These are phyloP conservation scores for Subacronicta megacephala DNA, from an alignment of 2,888 invertebrate species.

Conservation along the genomic window DNA sequence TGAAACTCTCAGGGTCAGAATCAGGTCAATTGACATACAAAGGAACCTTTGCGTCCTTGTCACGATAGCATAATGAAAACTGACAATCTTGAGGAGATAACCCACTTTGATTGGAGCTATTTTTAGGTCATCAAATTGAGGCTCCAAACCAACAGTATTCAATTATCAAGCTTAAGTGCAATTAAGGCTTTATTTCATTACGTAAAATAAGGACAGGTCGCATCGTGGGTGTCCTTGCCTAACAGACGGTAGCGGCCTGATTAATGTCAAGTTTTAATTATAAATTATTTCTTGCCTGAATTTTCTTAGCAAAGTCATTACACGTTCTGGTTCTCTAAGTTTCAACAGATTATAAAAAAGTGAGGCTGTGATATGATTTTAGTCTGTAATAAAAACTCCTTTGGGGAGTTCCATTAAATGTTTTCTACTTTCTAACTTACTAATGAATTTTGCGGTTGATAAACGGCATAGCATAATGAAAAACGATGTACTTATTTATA, in stretches of 20 bases:
- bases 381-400: too few relatives aligned
- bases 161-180: slow-evolving; percentile 40
- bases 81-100: slow-evolving; percentile 50
- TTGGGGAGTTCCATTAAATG: too few relatives aligned
- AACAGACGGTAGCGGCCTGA: slow-evolving; percentile 14
- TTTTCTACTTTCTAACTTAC: too few relatives aligned
- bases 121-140: slow-evolving; percentile 52
- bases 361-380: too few relatives aligned
- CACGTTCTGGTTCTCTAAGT: too few relatives aligned
- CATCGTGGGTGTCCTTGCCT: slow-evolving; percentile 22
- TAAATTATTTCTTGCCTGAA: not conserved
- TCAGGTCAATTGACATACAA: slow-evolving; percentile 43
- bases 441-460: too few relatives aligned
- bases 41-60: slow-evolving; percentile 35
- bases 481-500: too few relatives aligned
- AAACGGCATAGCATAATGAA: too few relatives aligned
- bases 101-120: slow-evolving; percentile 50
- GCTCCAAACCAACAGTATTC: slow-evolving; percentile 35
- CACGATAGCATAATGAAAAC: slow-evolving; percentile 52
- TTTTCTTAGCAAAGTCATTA: too few relatives aligned
- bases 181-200: slow-evolving; percentile 47
- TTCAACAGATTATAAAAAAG: too few relatives aligned
- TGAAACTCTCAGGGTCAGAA: slow-evolving; percentile 37
- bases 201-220: slow-evolving; percentile 30
- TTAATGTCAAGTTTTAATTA: slow-evolving; percentile 39